Evolutionary conservation across 1,140 invertebrate species (phyloP).

Genomic region (Solen grandis): DNA sequence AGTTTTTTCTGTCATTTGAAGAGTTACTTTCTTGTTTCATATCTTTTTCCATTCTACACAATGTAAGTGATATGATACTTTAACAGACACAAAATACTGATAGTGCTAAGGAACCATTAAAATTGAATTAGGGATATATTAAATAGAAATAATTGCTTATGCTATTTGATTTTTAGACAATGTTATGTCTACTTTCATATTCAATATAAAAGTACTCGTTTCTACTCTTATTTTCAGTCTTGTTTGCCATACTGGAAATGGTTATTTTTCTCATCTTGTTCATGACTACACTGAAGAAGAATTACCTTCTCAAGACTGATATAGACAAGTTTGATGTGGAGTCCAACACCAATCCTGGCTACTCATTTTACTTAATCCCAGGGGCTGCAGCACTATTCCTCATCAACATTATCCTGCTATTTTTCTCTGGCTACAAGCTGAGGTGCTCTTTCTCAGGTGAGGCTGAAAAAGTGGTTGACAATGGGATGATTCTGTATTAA

Average conservation of each 20-base stretch:
- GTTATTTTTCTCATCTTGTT: conserved; percentile 89
- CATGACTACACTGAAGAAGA: conserved; percentile 87
- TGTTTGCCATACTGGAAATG: conserved; percentile 86
- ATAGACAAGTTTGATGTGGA: conserved; percentile 87
- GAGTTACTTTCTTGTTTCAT: background rate
- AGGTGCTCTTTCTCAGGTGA: conserved; percentile 67
- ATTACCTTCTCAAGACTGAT: conserved; percentile 89
- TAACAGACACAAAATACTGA: background rate
- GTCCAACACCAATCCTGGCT: conserved; percentile 86
- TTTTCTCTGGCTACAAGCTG: conserved; percentile 81
- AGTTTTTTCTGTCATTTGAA: background rate
- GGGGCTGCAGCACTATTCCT: conserved; percentile 87
- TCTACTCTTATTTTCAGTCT: conserved; percentile 83
- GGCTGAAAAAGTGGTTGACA: conserved; percentile 73
- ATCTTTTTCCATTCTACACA: background rate
- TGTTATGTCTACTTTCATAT: no score
- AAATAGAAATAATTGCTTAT: no score
- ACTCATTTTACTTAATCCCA: conserved; percentile 91
- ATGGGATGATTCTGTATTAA: conserved; percentile 76
- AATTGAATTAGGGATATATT: no score
- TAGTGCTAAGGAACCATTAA: background rate
- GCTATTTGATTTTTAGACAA: no score
- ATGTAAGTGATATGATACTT: background rate
- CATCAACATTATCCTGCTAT: conserved; percentile 88
- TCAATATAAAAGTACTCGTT: background rate